A percentile compares a stretch with the other conserved stretches of the same genome.
These are phyloP conservation scores for Chiloscyllium punctatum DNA, from an alignment of 2,797 vertebrate genomes.

Conservation along the genomic window DNA sequence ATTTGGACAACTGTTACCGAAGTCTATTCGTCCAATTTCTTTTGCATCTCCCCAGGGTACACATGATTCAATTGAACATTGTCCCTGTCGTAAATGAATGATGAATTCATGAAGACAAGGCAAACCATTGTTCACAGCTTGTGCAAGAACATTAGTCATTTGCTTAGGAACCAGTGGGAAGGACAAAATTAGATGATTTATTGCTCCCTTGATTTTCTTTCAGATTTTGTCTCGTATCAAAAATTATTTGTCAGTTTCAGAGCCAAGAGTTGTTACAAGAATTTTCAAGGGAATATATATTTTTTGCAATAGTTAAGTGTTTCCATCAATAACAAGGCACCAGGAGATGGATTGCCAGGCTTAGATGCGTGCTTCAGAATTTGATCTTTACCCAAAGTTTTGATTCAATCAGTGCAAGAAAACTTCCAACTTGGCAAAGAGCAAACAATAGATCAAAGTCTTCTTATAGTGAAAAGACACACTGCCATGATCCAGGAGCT, in stretches of 20 bases:
- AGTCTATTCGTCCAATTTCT: not conserved
- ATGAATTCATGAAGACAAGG: not conserved
- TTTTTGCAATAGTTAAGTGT: not conserved
- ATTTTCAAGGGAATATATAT: not conserved
- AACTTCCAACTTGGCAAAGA: constrained; percentile 29
- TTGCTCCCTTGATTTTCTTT: not conserved
- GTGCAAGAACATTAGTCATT: not conserved
- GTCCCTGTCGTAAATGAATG: not conserved
- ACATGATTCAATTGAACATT: not conserved
- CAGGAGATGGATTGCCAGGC: not conserved
- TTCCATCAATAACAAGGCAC: not conserved
- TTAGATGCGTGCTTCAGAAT: constrained; percentile 17
- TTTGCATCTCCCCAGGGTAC: not conserved
- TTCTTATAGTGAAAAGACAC: not conserved
- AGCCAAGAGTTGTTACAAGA: constrained; percentile 4
- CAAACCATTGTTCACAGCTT: not conserved
- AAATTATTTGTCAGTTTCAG: not conserved
- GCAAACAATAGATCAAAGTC: constrained; percentile 22
- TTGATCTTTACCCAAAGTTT: constrained; percentile 13
- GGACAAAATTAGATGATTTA: constrained; percentile 14
- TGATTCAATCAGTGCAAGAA: constrained; percentile 28
- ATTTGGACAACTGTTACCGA: not conserved
- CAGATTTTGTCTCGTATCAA: not conserved
- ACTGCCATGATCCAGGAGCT: constrained; percentile 25
- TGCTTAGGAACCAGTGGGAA: not conserved